Conservation (phyloP, 2,888 invertebrate species). For the Cecidostiba fungosa region DNA sequence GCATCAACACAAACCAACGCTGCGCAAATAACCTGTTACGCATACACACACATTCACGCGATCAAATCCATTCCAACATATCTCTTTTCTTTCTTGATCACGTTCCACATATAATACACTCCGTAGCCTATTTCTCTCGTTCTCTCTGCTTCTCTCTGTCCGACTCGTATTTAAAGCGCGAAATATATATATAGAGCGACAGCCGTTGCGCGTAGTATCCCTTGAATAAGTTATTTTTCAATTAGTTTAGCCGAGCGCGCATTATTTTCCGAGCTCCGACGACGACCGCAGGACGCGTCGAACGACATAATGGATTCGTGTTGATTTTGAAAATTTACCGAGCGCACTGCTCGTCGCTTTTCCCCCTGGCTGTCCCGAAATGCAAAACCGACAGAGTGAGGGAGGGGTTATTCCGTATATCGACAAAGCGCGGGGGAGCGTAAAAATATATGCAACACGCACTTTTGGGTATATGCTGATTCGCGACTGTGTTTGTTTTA, state of each 20-base stretch:
- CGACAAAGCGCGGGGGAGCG: neutral
- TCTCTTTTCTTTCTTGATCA: neutral
- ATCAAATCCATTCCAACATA: neutral
- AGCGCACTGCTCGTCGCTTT: neutral
- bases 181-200: neutral
- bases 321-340: conserved; percentile 43
- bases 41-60: neutral
- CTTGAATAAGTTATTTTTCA: conserved; percentile 47
- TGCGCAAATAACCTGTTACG: conserved; percentile 4
- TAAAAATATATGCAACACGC: neutral
- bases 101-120: neutral
- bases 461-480: neutral
- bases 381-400: neutral
- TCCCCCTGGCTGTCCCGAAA: neutral
- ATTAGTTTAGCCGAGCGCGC: conserved; percentile 24
- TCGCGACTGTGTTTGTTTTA: neutral
- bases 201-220: neutral
- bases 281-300: neutral
- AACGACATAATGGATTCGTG: conserved; percentile 38
- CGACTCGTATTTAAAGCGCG: neutral
- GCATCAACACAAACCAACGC: neutral
- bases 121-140: neutral
- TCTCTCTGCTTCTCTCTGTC: neutral
- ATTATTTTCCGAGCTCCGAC: neutral
- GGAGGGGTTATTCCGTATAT: neutral